phyloP scores from a whole-genome alignment of 2,888 invertebrate genomes.

The Sceliomorpha sp. region DNA sequence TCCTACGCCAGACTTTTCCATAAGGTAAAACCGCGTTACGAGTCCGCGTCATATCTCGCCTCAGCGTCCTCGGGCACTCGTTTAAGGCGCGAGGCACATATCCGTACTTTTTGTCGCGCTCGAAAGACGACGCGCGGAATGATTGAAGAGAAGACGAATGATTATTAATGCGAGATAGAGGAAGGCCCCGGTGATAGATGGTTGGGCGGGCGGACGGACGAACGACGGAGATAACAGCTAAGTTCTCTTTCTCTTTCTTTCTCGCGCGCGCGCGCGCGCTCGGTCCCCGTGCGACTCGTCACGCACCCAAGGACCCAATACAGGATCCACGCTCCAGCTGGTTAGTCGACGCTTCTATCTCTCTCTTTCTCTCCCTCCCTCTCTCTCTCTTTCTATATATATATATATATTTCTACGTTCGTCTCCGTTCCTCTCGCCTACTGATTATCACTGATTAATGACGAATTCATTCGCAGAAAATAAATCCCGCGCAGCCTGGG shows the following conservation, averaged over 20 bases:
- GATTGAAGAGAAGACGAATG: constrained; percentile 57
- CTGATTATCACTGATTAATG: constrained; percentile 48
- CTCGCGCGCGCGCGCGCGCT: too few relatives aligned
- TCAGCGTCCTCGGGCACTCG: too few relatives aligned
- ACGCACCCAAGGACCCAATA: constrained; percentile 24
- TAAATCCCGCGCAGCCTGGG: constrained; percentile 7
- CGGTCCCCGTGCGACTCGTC: constrained; percentile 38
- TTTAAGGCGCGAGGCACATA: constrained; percentile 21
- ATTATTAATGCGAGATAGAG: constrained; percentile 54
- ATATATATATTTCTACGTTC: too few relatives aligned
- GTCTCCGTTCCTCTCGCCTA: not conserved
- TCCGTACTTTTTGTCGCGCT: constrained; percentile 38
- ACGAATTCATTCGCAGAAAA: constrained; percentile 32
- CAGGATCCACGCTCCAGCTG: constrained; percentile 12
- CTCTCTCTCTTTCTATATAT: too few relatives aligned
- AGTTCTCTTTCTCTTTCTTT: not conserved
- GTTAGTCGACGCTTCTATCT: constrained; percentile 18
- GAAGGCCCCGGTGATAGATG: constrained; percentile 41
- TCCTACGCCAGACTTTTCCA: too few relatives aligned
- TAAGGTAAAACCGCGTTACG: too few relatives aligned
- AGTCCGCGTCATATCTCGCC: too few relatives aligned
- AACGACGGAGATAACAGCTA: constrained; percentile 17
- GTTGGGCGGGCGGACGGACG: constrained; percentile 16
- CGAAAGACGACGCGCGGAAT: constrained; percentile 41
- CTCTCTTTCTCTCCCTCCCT: not conserved